Conservation (phyloP, 2,797 vertebrate species). For the Propithecus deckenii region DNA sequence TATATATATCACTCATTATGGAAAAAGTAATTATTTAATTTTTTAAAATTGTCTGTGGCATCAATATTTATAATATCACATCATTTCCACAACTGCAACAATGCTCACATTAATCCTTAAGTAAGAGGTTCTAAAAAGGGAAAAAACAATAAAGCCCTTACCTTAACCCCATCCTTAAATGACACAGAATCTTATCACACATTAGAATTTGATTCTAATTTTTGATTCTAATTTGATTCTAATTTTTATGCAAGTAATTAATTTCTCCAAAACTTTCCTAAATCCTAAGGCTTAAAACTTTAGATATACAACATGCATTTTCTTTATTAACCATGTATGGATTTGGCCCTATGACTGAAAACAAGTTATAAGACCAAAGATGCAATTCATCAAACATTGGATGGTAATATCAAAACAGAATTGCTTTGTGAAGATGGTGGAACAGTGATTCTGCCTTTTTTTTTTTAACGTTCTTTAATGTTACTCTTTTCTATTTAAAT, state of each 20-base stretch:
- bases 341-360: background rate
- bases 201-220: background rate
- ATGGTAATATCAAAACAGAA: constrained; percentile 25
- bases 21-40: background rate
- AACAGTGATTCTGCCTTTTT: background rate
- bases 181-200: background rate
- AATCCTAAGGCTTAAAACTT: constrained; percentile 18
- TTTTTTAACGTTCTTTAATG: background rate
- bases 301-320: constrained; percentile 2
- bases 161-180: background rate
- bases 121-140: constrained; percentile 7
- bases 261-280: constrained; percentile 31
- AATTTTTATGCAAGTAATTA: constrained; percentile 6
- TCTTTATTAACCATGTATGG: background rate
- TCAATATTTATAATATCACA: constrained; percentile 16
- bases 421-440: background rate
- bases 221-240: background rate
- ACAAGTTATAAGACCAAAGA: background rate
- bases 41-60: background rate
- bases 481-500: constrained; percentile 11
- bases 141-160: constrained; percentile 8
- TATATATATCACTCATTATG: background rate
- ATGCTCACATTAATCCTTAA: background rate
- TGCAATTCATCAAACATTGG: background rate
- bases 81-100: constrained; percentile 10